Evolutionary conservation across 2,797 vertebrate genomes (phyloP), one percentile per base, ranked within the genome.

Genomic region (Centropyge bicolor): DNA sequence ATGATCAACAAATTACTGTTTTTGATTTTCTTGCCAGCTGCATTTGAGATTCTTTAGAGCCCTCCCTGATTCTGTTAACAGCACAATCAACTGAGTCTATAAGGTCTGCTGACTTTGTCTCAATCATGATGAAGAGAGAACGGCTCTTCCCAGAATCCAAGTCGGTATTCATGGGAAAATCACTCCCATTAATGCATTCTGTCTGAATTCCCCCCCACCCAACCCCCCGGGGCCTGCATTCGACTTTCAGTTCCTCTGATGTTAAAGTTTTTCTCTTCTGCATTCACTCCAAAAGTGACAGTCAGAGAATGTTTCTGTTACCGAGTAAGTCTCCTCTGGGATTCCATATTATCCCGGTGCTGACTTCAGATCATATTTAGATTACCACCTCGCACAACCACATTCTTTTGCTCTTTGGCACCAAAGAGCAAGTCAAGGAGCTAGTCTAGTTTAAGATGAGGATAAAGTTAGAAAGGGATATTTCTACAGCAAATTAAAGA

Each of bases 261-360:
- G 64, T 52, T 52, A 3, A 22, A 56, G 31, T 60, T 61, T 24
- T 49, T 65, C 11, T 24, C 17, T 16, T 64, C 45, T 68, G 57
- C 9, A 64, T 51, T 83, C 35, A 31, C 8, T 49, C 19, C 12
- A 46, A 27, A 27, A 46, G 12, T 8, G 20, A 0, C n/a, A 52
- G 54, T 27, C 19, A 0, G 61, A 11, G 16, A 35, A 27, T 68
- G 43, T 27, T 13, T 56, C 12, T 3, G 17, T 22, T 55, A 43
- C 11, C 20, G 5, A 48, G 36, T 14, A 31, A 62, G 27, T 45
- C 35, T 64, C 40, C 1, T 13, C 14, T 35, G 22, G 27, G 48
- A 40, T 20, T 12, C 4, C 8, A 2, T 22, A 17, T 20, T 8
- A 16, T 2, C 8, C 0, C 0, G 3, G 1, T 0, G 1, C 6